Conservation (phyloP, 2,113 vertebrate genomes). For the Sinocyclocheilus maitianheensis region DNA sequence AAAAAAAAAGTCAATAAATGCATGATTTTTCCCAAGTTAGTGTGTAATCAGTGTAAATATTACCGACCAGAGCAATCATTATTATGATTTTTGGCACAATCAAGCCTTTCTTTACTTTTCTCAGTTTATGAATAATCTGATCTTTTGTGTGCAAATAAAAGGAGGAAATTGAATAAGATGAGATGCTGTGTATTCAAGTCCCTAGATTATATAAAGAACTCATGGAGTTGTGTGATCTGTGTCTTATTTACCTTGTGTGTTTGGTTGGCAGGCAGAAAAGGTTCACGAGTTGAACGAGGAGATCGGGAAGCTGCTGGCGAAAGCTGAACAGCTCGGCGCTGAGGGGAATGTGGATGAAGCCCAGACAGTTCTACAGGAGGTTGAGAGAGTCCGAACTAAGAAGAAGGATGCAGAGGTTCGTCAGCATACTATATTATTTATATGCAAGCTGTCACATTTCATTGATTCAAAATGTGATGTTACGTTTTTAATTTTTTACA, state of each 20-base stretch:
- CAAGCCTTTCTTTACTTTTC: neutral
- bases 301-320: slow-evolving; percentile 96
- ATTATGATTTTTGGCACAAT: neutral
- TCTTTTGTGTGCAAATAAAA: neutral
- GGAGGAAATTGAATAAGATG: neutral
- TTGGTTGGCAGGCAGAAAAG: slow-evolving; percentile 87
- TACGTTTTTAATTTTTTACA: neutral
- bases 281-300: slow-evolving; percentile 98
- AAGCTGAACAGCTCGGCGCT: slow-evolving; percentile 95
- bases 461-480: neutral
- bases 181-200: neutral
- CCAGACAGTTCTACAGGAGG: slow-evolving; percentile 96
- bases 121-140: neutral
- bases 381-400: slow-evolving; percentile 92
- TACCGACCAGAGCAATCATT: too few relatives aligned
- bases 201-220: neutral
- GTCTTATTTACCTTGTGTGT: slow-evolving; percentile 15
- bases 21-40: too few relatives aligned
- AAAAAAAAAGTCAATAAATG: neutral
- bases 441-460: neutral
- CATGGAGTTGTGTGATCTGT: neutral
- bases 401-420: slow-evolving; percentile 98
- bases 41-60: too few relatives aligned
- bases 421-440: neutral
- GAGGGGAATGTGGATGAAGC: slow-evolving; percentile 98